Base-by-base conservation (phyloP, 2,113 vertebrate genomes). In the Burhinus oedicnemus region DNA sequence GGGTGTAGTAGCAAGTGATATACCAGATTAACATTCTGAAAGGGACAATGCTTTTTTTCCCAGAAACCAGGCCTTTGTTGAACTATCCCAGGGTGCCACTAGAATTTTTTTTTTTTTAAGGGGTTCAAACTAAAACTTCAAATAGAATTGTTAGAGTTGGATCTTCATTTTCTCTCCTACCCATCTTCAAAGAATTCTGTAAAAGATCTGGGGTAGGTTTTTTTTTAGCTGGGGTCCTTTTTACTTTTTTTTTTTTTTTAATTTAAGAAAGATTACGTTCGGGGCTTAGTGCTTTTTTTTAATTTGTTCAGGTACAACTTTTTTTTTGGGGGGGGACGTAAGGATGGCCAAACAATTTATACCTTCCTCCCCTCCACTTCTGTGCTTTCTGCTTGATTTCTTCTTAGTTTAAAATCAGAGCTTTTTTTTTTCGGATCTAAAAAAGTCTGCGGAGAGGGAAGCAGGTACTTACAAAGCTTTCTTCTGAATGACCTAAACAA, bases 61-160 rank as follows among this genome's bases (percentile, higher is more conserved):
- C 98, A 99, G 99, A 99, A 99, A 98, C 98, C 98, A 97, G 96
- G 96, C 98, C 98, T 99, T 99, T 99, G 99, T 99, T 99, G 97
- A 98, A 98, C 97, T 98, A 98, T 98, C 98, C 98, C 96, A 97
- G 97, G 96, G 96, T 98, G 97, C 96, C 97, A 97, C 95, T 95
- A 97, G 93, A 97, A 93, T 97, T 68, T 89, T 65, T 91, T 75
- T 94, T 95, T 95, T 96, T 94, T 93, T 64, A 74, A 83, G 83
- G 94, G 97, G 97, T 97, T 97, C 97, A 95, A 97, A 96, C 88
- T 96, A 89, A 97, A 98, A 96, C 83, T 95, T 97, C 82, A 97
- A 97, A 97, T 97, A 95, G 89, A 97, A 97, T 95, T 96, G 83
- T 97, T 98, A 95, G 90, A 96, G 89, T 95, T 95, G 66, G 82